Conservation (phyloP, 2,888 invertebrate genomes). For the Xylocampa areola region DNA sequence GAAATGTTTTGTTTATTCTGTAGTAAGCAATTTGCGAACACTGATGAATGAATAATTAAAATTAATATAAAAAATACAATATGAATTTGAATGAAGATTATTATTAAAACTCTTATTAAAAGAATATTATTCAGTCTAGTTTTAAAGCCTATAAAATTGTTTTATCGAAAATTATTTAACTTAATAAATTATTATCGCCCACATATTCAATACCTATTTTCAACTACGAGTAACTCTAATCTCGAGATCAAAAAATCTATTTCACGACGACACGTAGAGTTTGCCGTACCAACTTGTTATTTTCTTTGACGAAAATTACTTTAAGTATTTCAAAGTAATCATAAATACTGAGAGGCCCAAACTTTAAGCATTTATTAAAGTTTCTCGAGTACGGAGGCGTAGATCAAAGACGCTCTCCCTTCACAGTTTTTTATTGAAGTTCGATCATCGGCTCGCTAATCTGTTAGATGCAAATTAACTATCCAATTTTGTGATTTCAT, state of each 20-base stretch:
- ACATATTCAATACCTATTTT: no score
- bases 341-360: constrained; percentile 62
- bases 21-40: no score
- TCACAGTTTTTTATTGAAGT: constrained; percentile 37
- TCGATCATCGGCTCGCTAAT: constrained; percentile 36
- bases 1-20: no score
- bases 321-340: constrained; percentile 68
- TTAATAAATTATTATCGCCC: no score
- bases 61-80: no score
- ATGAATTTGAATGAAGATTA: no score
- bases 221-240: background rate
- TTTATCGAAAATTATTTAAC: no score
- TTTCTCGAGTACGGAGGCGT: constrained; percentile 55
- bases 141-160: no score
- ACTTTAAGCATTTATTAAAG: constrained; percentile 76
- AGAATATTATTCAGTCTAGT: no score
- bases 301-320: constrained; percentile 64
- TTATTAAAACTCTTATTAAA: no score
- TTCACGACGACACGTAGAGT: constrained; percentile 6
- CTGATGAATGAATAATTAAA: no score
- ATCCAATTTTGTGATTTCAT: constrained; percentile 11
- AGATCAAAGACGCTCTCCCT: constrained; percentile 58
- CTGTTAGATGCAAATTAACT: constrained; percentile 24
- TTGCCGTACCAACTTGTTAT: constrained; percentile 31
- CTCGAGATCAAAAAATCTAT: background rate